Evolutionary conservation across 2,797 vertebrate genomes (phyloP).

Genomic region (Borostomias antarcticus): DNA sequence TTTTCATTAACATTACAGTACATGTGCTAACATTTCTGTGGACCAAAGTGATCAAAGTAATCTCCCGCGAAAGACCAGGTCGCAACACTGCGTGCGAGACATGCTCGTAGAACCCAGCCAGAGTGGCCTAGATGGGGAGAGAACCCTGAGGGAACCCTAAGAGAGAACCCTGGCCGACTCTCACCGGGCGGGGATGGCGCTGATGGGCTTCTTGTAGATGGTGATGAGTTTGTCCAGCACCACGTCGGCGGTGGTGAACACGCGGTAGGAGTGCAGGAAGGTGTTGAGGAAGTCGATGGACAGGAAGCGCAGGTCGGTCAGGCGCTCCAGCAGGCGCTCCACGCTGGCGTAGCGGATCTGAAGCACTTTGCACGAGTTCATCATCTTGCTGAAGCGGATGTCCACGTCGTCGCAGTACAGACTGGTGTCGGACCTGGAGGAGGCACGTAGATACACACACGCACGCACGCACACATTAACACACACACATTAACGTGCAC

Average conservation of each 20-base stretch:
- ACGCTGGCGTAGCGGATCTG: constrained; percentile 98
- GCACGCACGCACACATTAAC: not conserved
- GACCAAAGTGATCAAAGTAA: not conserved
- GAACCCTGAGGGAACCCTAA: not conserved
- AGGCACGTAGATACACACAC: not conserved
- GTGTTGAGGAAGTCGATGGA: constrained; percentile 99
- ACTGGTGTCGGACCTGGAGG: constrained; percentile 90
- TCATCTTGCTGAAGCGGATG: constrained; percentile 99
- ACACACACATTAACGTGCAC: not conserved
- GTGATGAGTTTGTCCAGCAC: constrained; percentile 97
- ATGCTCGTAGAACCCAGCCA: not conserved
- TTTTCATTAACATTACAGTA: no score
- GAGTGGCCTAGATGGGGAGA: not conserved
- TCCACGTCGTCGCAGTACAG: constrained; percentile 97
- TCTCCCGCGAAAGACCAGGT: not conserved
- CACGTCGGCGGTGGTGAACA: constrained; percentile 89
- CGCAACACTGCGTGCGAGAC: not conserved
- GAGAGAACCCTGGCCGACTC: constrained; percentile 11
- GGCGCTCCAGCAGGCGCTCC: constrained; percentile 90
- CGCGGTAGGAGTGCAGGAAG: constrained; percentile 95
- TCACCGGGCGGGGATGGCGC: constrained; percentile 94
- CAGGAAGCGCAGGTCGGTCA: constrained; percentile 95
- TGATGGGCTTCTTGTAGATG: constrained; percentile 96
- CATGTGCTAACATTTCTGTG: not conserved
- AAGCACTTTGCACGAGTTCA: constrained; percentile 98